These are phyloP conservation scores for Carposina sasakii DNA, from an alignment of 1,140 invertebrate genomes.

Conservation along the genomic window DNA sequence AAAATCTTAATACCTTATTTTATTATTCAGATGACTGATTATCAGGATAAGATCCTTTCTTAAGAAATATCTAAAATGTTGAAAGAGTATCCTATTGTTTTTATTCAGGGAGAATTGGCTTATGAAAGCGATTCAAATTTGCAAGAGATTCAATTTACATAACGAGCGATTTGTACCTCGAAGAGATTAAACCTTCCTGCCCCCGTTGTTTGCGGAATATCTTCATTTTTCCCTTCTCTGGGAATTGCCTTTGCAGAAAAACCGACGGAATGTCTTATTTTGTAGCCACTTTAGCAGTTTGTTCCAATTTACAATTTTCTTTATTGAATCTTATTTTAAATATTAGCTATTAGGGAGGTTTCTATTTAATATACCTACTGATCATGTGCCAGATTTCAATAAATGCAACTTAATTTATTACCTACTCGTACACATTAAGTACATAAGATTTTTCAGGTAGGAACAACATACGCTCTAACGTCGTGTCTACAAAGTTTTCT, in stretches of 20 bases:
- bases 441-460: too few species aligned
- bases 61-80: conserved; percentile 33
- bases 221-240: conserved; percentile 5
- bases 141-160: conserved; percentile 67
- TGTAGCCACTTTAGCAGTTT: conserved; percentile 12
- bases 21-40: too few species aligned
- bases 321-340: too few species aligned
- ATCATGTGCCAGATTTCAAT: too few species aligned
- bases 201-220: conserved; percentile 35
- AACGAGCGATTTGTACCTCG: conserved; percentile 66
- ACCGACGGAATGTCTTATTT: conserved; percentile 12
- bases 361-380: too few species aligned
- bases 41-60: conserved; percentile 28
- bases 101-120: conserved; percentile 56
- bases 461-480: too few species aligned
- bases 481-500: too few species aligned
- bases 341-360: too few species aligned
- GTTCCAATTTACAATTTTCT: too few species aligned
- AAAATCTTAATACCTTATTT: too few species aligned
- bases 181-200: conserved; percentile 60
- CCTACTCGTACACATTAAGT: too few species aligned
- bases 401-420: too few species aligned
- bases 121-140: conserved; percentile 67
- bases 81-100: conserved; percentile 52
- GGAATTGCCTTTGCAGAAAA: conserved; percentile 24